Conservation (phyloP, 2,888 invertebrate genomes). For the Sminthurinus aureus region DNA sequence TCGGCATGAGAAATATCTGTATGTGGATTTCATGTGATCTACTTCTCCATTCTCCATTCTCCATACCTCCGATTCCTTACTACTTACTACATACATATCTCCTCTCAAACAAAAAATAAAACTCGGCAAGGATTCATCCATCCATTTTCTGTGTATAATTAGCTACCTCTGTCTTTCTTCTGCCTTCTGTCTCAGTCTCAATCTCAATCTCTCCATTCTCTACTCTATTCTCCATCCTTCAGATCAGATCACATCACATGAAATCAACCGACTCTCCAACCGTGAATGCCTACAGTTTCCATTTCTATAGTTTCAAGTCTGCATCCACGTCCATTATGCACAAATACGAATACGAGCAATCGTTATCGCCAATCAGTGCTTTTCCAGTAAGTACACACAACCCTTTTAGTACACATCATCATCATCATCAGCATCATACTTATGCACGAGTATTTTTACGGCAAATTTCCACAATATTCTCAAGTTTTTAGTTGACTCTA, state of each 20-base stretch:
- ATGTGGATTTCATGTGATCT: background rate
- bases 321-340: background rate
- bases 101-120: background rate
- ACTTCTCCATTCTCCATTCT: constrained; percentile 5
- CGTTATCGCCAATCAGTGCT: no score
- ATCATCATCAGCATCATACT: no score
- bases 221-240: background rate
- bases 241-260: constrained; percentile 22
- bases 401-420: no score
- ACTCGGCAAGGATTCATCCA: constrained; percentile 12
- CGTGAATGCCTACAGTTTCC: constrained; percentile 13
- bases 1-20: background rate
- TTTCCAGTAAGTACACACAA: no score
- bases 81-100: constrained; percentile 8
- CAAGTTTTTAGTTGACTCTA: no score
- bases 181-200: no score
- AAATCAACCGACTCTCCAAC: constrained; percentile 32
- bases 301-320: no score
- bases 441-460: no score
- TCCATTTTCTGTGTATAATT: constrained; percentile 25
- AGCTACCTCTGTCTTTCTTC: constrained; percentile 22
- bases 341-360: background rate
- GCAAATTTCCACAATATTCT: no score
- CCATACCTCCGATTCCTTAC: background rate
- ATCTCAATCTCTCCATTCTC: background rate